Conservation (phyloP, 2,113 vertebrate species). For the Lota lota region DNA sequence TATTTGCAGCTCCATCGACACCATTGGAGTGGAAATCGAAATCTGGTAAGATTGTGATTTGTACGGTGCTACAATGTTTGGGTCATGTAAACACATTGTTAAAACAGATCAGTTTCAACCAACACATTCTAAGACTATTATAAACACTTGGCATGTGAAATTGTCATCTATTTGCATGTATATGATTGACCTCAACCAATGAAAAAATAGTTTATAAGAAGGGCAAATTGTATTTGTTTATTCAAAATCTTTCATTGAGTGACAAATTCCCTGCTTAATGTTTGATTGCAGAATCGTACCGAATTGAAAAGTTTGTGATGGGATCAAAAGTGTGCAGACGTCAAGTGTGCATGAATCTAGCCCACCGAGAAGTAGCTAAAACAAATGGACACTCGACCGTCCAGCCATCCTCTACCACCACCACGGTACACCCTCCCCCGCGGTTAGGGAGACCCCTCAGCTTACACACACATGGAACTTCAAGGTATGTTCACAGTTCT, state of each 20-base stretch:
- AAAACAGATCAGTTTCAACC: no score
- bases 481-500: conserved; percentile 36
- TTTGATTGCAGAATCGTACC: conserved; percentile 43
- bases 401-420: conserved; percentile 31
- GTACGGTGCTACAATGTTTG: neutral
- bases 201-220: no score
- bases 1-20: conserved; percentile 75
- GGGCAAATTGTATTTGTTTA: no score
- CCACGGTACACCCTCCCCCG: conserved; percentile 49
- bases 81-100: no score
- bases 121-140: no score
- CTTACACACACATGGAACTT: conserved; percentile 43
- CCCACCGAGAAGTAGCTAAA: conserved; percentile 64
- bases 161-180: no score
- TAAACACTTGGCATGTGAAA: no score
- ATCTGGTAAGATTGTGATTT: conserved; percentile 68
- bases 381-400: conserved; percentile 72
- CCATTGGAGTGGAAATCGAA: conserved; percentile 71
- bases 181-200: no score
- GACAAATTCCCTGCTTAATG: neutral
- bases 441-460: conserved; percentile 70
- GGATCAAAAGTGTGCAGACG: conserved; percentile 71
- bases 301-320: conserved; percentile 51
- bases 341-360: conserved; percentile 64
- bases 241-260: no score